Evolutionary conservation across 2,888 invertebrate genomes (phyloP), one percentile per base, ranked within the genome.

Genomic region (Sarcophaga rosellei): DNA sequence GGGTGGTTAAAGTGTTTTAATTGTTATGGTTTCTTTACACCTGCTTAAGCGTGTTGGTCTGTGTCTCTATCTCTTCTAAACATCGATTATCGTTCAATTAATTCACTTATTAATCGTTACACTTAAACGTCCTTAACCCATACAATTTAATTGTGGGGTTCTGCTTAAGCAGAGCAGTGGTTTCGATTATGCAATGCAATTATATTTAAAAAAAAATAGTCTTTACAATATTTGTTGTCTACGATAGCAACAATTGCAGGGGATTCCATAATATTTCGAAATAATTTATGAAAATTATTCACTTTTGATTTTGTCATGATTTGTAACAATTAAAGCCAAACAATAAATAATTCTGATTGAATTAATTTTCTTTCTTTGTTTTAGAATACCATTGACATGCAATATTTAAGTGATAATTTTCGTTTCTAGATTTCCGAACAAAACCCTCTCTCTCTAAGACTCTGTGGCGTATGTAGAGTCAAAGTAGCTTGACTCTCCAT

Each of bases 1-100:
- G 8, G 61, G 17, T 53, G 23, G 35, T 62, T 70, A 20, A 76
- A 72, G 25, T 25, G 21, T 45, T 77, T 47, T 59, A 72, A 82
- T n/a, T 77, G 35, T 61, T 77, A 77, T 77, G 65, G 72, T 72
- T 76, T 70, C 76, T 47, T 70, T 63, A n/a, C 45, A 47, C 8
- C 45, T 20, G 17, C 21, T 65, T 82, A 61, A 61, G 5, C 53
- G 53, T 53, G 17, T 17, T 53, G 15, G 17, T 20, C 61, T 17
- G 15, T 62, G n/a, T 68, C 23, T 63, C 5, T 23, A 61, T 61
- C 61, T 61, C 61, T 61, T 20, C 11, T 35, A 35, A 12, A 11
- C 61, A 53, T 47, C 15, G 62, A 65, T 77, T 66, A 23, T 73
- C 68, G 21, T 45, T n/a, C 1, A 61, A 61, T 62, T 76, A 3